Percentiles rank a stretch among this genome's conserved stretches.
Conservation (phyloP, 2,888 invertebrate species). For the Hypomecis atomaria region DNA sequence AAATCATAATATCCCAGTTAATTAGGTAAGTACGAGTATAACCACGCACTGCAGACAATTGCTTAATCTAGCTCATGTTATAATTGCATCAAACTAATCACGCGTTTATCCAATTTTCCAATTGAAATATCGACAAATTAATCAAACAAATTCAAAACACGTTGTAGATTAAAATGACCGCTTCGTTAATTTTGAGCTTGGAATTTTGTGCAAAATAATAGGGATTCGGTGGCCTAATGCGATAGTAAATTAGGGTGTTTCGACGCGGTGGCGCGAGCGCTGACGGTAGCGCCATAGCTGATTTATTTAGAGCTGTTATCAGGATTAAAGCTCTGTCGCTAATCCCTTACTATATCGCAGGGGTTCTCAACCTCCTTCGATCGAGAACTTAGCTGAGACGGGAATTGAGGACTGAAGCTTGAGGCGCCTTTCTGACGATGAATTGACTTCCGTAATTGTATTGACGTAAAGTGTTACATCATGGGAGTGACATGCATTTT, state of each 20-base stretch:
- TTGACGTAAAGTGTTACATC: too few species aligned
- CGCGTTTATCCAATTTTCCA: slow-evolving; percentile 52
- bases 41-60: not conserved
- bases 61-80: not conserved
- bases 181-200: slow-evolving; percentile 64
- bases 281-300: slow-evolving; percentile 59
- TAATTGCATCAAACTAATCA: not conserved
- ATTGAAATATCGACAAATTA: slow-evolving; percentile 60
- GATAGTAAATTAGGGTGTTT: slow-evolving; percentile 77
- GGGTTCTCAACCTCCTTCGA: slow-evolving; percentile 17
- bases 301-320: slow-evolving; percentile 67
- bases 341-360: slow-evolving; percentile 53
- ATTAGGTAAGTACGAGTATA: not conserved
- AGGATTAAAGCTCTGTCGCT: slow-evolving; percentile 65
- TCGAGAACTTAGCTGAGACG: not conserved
- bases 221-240: slow-evolving; percentile 63
- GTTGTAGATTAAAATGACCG: slow-evolving; percentile 64
- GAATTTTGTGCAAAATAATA: slow-evolving; percentile 67
- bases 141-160: slow-evolving; percentile 61
- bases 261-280: slow-evolving; percentile 55
- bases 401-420: too few species aligned
- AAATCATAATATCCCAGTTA: too few species aligned
- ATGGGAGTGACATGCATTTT: too few species aligned
- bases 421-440: too few species aligned
- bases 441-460: too few species aligned